Percentiles rank a stretch among this genome's conserved stretches.
These are phyloP conservation scores for Druon quercuslanigerum DNA, from an alignment of 1,140 invertebrate species.

Conservation along the genomic window DNA sequence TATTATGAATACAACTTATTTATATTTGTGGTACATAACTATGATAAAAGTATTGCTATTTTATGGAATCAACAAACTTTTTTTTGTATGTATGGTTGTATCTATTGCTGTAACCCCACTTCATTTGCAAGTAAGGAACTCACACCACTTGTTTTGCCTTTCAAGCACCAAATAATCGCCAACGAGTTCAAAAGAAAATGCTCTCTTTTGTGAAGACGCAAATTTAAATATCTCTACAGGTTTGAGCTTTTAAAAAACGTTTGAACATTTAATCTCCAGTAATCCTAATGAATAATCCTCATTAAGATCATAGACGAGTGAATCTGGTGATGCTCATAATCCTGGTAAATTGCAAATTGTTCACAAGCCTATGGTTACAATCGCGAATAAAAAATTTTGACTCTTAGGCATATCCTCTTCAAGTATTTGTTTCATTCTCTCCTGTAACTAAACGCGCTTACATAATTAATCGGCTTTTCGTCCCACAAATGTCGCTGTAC, in stretches of 20 bases:
- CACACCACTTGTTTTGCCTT: not conserved
- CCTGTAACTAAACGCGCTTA: too few species aligned
- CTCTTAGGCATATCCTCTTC: not conserved
- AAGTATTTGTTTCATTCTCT: too few species aligned
- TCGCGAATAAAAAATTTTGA: slow-evolving; percentile 4
- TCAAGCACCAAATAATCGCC: not conserved
- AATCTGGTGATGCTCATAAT: slow-evolving; percentile 4
- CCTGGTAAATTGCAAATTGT: not conserved
- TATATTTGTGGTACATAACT: too few species aligned
- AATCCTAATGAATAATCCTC: not conserved
- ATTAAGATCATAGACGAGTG: not conserved
- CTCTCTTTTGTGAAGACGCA: not conserved
- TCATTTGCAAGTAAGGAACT: too few species aligned
- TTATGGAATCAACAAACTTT: too few species aligned
- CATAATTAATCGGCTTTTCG: too few species aligned
- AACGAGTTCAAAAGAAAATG: not conserved
- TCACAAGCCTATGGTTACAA: slow-evolving; percentile 7
- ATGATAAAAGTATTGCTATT: too few species aligned
- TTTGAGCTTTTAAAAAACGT: not conserved
- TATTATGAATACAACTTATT: too few species aligned
- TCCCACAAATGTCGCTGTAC: too few species aligned
- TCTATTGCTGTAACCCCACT: too few species aligned
- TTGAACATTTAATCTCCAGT: slow-evolving; percentile 1
- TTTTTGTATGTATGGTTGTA: too few species aligned
- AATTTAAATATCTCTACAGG: not conserved